Conservation (phyloP, 2,113 vertebrate species). For the Pelecanus crispus region DNA sequence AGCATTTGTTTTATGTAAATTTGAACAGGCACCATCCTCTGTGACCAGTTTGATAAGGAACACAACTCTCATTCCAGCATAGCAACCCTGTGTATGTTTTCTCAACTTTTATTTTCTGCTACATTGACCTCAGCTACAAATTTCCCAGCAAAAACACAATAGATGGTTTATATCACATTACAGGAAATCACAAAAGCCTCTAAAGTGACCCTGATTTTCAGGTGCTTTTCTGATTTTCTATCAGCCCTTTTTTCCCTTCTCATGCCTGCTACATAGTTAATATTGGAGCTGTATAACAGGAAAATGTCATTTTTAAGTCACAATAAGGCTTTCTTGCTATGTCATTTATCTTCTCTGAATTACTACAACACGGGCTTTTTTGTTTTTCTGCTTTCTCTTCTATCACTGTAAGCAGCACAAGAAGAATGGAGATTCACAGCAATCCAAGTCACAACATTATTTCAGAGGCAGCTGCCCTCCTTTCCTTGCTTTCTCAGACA, state of each 20-base stretch:
- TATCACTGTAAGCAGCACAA: background rate
- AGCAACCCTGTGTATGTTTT: background rate
- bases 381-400: background rate
- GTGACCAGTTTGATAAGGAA: background rate
- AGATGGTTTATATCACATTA: background rate
- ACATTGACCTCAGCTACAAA: background rate
- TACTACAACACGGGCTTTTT: background rate
- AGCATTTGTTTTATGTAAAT: conserved; percentile 20
- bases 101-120: background rate
- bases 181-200: background rate
- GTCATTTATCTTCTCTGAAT: background rate
- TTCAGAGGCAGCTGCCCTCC: background rate
- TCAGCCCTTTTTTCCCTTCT: background rate
- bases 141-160: background rate
- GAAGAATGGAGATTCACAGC: background rate
- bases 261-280: background rate
- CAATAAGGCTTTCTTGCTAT: background rate
- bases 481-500: background rate
- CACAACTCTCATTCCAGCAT: background rate
- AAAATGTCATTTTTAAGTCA: background rate
- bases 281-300: background rate
- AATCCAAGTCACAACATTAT: rapidly evolving
- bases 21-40: background rate
- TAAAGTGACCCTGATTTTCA: background rate
- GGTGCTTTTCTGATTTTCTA: background rate